Conservation (phyloP, 92 coral and sea anemone genomes). For the Palythoa grandiflora region DNA sequence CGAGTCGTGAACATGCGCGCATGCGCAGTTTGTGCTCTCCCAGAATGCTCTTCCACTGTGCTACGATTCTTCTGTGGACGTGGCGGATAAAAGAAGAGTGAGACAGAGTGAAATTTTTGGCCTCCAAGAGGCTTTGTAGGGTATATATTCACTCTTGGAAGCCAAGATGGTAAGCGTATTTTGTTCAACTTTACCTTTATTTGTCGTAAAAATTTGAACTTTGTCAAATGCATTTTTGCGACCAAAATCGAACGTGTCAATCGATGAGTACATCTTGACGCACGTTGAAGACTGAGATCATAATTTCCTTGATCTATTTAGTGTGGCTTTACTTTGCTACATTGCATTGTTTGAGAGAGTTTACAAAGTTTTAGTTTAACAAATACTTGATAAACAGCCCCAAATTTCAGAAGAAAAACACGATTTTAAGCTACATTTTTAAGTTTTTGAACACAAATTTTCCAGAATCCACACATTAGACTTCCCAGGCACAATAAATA, state of each 20-base stretch:
- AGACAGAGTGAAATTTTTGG: constrained; percentile 72
- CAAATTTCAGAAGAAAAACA: not conserved
- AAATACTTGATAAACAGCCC: not conserved
- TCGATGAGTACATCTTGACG: constrained; percentile 6
- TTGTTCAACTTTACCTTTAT: constrained; percentile 18
- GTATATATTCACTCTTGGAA: constrained; percentile 50
- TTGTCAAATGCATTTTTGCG: not conserved
- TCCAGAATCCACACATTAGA: not conserved
- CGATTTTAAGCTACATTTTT: not conserved
- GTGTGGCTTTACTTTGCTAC: not conserved
- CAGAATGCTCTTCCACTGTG: constrained; percentile 70
- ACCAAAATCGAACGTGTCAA: constrained; percentile 31
- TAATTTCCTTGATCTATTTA: not conserved
- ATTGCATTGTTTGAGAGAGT: not conserved
- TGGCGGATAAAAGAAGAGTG: constrained; percentile 79
- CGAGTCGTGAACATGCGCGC: constrained; percentile 74
- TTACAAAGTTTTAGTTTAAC: not conserved
- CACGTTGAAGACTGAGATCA: constrained; percentile 45
- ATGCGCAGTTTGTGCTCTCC: constrained; percentile 75
- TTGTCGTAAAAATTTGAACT: not conserved
- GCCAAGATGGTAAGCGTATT: constrained; percentile 82
- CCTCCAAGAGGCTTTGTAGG: constrained; percentile 79
- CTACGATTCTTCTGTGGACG: constrained; percentile 95
- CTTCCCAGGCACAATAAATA: not conserved
- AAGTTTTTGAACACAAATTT: not conserved